Base-by-base conservation (phyloP, 37 sponge, comb jelly and placozoan genomes). In the Axinella damicornis region DNA sequence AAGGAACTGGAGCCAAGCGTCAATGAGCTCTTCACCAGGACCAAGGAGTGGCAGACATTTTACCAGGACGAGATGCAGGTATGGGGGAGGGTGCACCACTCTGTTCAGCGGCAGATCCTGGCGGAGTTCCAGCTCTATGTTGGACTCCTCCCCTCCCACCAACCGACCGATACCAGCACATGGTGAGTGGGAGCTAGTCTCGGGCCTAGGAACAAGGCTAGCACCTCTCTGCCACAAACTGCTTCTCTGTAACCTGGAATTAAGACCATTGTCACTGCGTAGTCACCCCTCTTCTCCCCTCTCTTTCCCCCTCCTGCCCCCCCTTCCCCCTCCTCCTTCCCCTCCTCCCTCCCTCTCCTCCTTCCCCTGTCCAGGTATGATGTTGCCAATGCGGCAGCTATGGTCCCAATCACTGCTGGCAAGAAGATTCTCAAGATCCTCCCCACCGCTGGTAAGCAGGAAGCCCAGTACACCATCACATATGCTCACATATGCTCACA, bases 31-130 rank as follows among this genome's bases (percentile, higher is more conserved):
- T 71, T 85, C 58, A n/a, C 77, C 24, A 40, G 85, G 76, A 81
- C 77, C 59, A 91, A 85, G 32, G 63, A 58, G 0, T 85, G 85
- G 86, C 34, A 53, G 18, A 24, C 52, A 5, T 82, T 77, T 70
- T 83, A 78, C 53, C 56, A 53, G 9, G 33, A 24, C n/a, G 89
- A 89, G 66, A 20, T 78, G 55, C 20, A 28, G 21, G 61, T 78
- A 17, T 89, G 89, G 89, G 34, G 65, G 55, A 77, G 77, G 52
- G 84, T 89, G 24, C 89, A 83, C 61, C 35, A 21, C 41, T 38
- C 27, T 33, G 65, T 89, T 19, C 65, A 89, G 79, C 32, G 63
- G 53, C 73, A 83, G 66, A 73, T 83, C 65, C 25, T 83, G 66
- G 84, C 84, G 20, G 74, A 83, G 75, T 83, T 74, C 67, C 84